Evolutionary conservation across 2,888 invertebrate genomes (phyloP).

Genomic region (Microctonus aethiopoides): DNA sequence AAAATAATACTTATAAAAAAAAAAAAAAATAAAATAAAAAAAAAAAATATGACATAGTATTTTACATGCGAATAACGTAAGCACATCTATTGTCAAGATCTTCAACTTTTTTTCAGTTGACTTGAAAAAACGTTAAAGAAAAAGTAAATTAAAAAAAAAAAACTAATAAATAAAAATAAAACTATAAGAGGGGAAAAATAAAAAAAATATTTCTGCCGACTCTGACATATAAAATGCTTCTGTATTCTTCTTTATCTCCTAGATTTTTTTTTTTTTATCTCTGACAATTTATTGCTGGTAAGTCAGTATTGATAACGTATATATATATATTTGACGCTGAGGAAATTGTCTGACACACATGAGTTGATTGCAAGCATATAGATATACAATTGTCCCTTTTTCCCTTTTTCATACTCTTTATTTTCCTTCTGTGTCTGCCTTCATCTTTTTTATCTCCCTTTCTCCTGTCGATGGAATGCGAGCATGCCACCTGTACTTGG

Average conservation of each 20-base stretch:
- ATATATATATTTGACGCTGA: background rate
- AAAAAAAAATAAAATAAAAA: background rate
- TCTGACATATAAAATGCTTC: slow-evolving; percentile 2
- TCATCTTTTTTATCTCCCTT: background rate
- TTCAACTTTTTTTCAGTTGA: slow-evolving; percentile 6
- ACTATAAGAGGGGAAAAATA: background rate
- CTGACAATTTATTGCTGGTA: background rate
- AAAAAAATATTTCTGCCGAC: background rate
- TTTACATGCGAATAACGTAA: slow-evolving; percentile 25
- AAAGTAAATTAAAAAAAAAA: background rate
- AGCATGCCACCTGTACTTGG: slow-evolving; percentile 50
- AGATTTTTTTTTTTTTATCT: background rate
- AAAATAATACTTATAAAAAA: background rate
- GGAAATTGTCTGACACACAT: slow-evolving; percentile 14
- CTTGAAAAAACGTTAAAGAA: background rate
- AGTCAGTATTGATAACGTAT: background rate
- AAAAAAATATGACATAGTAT: background rate
- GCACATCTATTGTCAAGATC: slow-evolving; percentile 23
- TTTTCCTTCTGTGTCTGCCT: slow-evolving; percentile 17
- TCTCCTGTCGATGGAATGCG: slow-evolving; percentile 46
- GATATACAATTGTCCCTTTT: background rate
- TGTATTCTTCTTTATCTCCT: background rate
- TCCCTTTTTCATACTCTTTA: background rate
- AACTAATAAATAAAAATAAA: background rate
- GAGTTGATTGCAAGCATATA: background rate